phyloP scores from a whole-genome alignment of 2,888 invertebrate genomes.

The Melangyna quadrimaculata region DNA sequence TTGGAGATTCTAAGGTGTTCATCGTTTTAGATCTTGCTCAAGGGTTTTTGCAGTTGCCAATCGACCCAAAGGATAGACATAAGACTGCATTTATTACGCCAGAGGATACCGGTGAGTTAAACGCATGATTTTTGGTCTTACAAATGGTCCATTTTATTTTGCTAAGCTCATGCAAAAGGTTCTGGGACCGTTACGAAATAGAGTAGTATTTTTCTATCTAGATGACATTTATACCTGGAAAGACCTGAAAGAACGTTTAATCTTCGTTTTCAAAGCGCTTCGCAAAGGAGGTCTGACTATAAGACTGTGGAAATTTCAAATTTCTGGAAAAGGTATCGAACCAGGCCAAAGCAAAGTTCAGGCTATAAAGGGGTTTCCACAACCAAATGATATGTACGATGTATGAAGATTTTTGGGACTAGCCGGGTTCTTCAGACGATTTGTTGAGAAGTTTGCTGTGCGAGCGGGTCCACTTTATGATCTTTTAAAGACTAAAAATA shows the following conservation, averaged over 20 bases:
- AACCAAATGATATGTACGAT: no score
- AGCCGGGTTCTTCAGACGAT: no score
- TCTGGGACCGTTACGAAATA: background rate
- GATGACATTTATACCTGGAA: constrained; percentile 11
- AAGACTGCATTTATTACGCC: constrained; percentile 34
- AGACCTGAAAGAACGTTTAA: no score
- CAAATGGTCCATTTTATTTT: constrained; percentile 38
- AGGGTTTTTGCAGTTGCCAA: constrained; percentile 21
- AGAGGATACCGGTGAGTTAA: constrained; percentile 35
- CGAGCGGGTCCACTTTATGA: no score
- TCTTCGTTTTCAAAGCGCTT: no score
- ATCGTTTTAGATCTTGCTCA: constrained; percentile 14
- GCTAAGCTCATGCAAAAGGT: constrained; percentile 18
- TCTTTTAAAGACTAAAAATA: no score
- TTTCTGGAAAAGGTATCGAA: background rate
- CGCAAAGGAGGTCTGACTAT: background rate
- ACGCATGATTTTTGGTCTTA: constrained; percentile 32
- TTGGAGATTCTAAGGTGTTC: constrained; percentile 7
- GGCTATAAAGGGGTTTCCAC: no score
- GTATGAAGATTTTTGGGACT: background rate
- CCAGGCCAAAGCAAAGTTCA: background rate
- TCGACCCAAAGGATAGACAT: constrained; percentile 8
- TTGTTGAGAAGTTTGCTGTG: no score
- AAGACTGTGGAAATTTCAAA: background rate
- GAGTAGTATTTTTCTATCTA: constrained; percentile 15